phyloP scores from a whole-genome alignment of 2,113 vertebrate species.

The Notiomystis cincta region DNA sequence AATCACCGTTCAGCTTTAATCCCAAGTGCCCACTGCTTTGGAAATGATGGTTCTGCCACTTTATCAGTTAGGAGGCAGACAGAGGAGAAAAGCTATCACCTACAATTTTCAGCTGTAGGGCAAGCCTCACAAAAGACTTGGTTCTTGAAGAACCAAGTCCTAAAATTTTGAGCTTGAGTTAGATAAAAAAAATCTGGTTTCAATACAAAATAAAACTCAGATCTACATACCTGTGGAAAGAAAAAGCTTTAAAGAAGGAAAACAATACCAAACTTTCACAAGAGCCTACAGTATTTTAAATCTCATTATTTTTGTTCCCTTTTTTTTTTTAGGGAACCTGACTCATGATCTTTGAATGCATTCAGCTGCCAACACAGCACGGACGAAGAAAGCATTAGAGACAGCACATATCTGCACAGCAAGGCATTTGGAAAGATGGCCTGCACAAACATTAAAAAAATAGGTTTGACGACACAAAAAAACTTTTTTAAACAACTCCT shows the following conservation, averaged over 20 bases:
- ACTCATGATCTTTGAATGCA: conserved; percentile 24
- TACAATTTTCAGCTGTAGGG: background rate
- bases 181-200: background rate
- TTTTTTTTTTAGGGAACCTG: background rate
- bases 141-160: background rate
- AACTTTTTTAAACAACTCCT: background rate
- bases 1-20: background rate
- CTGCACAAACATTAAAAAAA: background rate
- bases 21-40: background rate
- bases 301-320: background rate
- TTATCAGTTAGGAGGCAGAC: background rate
- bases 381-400: background rate
- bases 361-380: background rate
- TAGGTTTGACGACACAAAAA: background rate
- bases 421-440: background rate
- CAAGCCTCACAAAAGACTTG: background rate
- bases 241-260: background rate
- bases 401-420: conserved; percentile 24
- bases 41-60: background rate
- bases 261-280: background rate
- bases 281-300: background rate
- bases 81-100: background rate
- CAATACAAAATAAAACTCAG: background rate
- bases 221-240: accelerated
- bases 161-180: background rate